Evolutionary conservation across 2,797 vertebrate genomes (phyloP).

Genomic region (Lutjanus campechanus): DNA sequence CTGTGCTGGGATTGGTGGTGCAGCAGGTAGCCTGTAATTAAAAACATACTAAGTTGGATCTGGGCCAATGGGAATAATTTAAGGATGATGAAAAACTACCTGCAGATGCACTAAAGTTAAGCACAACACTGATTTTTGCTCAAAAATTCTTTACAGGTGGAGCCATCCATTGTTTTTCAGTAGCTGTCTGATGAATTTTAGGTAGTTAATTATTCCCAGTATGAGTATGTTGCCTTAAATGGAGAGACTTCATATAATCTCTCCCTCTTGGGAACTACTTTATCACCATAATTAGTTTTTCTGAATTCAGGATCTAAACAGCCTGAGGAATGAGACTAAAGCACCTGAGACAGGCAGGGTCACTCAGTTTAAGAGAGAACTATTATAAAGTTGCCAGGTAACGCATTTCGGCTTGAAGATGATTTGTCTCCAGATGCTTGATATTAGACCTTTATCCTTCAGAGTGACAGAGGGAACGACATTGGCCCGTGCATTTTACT

Average conservation of each 20-base stretch:
- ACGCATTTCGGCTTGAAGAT: conserved; percentile 37
- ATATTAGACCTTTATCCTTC: conserved; percentile 71
- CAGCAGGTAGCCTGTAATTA: conserved; percentile 74
- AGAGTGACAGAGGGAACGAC: conserved; percentile 63
- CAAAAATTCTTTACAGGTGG: conserved; percentile 37
- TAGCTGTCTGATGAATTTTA: conserved; percentile 30
- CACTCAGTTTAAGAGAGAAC: conserved; percentile 48
- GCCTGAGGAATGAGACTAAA: conserved; percentile 30
- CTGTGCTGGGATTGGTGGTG: conserved; percentile 47
- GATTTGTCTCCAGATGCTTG: conserved; percentile 66
- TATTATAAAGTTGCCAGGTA: conserved; percentile 58
- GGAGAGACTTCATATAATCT: conserved; percentile 41
- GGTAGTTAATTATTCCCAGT: conserved; percentile 24
- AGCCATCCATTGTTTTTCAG: conserved; percentile 43
- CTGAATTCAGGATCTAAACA: conserved; percentile 36
- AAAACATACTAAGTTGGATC: conserved; percentile 59
- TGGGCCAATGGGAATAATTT: conserved; percentile 63
- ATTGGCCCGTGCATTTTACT: conserved; percentile 59
- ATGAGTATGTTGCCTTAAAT: conserved; percentile 26
- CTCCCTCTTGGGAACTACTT: conserved; percentile 30
- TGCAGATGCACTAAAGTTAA: conserved; percentile 49
- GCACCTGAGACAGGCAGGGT: conserved; percentile 39
- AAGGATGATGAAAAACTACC: conserved; percentile 51
- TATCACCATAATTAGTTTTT: conserved; percentile 20
- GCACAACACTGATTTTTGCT: conserved; percentile 31